phyloP scores from a whole-genome alignment of 2,888 invertebrate genomes.

The Tenthredo livida region DNA sequence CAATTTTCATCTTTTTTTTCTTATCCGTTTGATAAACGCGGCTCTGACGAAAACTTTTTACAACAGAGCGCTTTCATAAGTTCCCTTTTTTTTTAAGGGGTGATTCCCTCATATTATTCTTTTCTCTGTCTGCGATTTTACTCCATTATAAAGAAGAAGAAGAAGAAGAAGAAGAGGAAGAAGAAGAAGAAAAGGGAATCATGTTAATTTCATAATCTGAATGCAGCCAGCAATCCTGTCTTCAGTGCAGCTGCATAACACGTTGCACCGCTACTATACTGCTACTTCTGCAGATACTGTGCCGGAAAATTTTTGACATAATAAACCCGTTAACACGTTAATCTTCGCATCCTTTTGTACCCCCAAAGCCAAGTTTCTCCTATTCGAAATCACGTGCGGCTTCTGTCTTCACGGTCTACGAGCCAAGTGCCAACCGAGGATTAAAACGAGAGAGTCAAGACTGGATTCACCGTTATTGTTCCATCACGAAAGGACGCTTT shows the following conservation, averaged over 20 bases:
- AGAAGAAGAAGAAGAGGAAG: too few relatives aligned
- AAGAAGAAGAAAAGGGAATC: neutral
- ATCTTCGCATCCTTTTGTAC: slow-evolving; percentile 60
- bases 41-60: neutral
- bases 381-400: neutral
- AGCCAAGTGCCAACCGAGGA: slow-evolving; percentile 11
- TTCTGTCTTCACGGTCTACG: neutral
- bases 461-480: neutral
- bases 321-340: slow-evolving; percentile 70
- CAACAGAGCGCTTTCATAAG: neutral
- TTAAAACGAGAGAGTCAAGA: neutral
- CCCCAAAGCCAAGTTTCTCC: slow-evolving; percentile 24
- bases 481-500: neutral
- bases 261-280: slow-evolving; percentile 37
- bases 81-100: neutral
- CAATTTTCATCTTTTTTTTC: neutral
- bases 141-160: too few relatives aligned
- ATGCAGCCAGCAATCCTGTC: slow-evolving; percentile 67
- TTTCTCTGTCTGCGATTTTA: neutral
- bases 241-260: neutral
- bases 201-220: slow-evolving; percentile 70
- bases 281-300: slow-evolving; percentile 61
- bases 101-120: neutral
- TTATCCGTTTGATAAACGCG: neutral
- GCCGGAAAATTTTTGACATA: slow-evolving; percentile 67